Evolutionary conservation across 2,113 vertebrate species (phyloP).

Genomic region (Chloebia gouldiae): DNA sequence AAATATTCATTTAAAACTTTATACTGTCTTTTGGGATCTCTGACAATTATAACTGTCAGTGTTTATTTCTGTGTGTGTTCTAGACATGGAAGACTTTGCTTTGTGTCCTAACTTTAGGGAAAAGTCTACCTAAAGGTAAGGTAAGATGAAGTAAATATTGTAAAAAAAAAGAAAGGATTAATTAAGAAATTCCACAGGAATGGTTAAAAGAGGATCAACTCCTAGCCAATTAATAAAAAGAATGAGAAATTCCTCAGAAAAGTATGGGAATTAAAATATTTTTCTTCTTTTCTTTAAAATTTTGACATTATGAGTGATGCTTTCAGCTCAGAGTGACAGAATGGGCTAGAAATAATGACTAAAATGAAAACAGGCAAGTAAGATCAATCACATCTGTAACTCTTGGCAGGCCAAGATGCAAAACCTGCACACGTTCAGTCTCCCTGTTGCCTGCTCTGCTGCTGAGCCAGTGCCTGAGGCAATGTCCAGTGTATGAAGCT

Average conservation of each 20-base stretch:
- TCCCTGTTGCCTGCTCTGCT: background rate
- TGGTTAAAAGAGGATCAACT: background rate
- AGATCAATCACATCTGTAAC: slow-evolving; percentile 14
- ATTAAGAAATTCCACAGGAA: background rate
- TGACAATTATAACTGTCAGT: background rate
- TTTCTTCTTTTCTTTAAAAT: background rate
- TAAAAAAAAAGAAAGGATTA: background rate
- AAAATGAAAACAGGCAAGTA: background rate
- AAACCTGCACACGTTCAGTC: background rate
- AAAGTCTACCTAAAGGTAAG: background rate
- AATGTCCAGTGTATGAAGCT: background rate
- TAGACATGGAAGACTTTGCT: background rate
- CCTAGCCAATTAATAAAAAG: background rate
- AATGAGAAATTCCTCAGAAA: background rate
- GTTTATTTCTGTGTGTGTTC: background rate
- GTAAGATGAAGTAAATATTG: background rate
- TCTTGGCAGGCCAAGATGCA: background rate
- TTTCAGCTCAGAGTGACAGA: background rate
- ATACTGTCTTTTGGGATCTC: background rate
- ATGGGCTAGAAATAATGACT: background rate
- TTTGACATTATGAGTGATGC: background rate
- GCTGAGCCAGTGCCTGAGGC: slow-evolving; percentile 13
- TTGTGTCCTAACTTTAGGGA: background rate
- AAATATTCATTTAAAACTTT: background rate
- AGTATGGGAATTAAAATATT: background rate